Base-by-base conservation (phyloP, 2,797 vertebrate species). In the Xenops minutus region DNA sequence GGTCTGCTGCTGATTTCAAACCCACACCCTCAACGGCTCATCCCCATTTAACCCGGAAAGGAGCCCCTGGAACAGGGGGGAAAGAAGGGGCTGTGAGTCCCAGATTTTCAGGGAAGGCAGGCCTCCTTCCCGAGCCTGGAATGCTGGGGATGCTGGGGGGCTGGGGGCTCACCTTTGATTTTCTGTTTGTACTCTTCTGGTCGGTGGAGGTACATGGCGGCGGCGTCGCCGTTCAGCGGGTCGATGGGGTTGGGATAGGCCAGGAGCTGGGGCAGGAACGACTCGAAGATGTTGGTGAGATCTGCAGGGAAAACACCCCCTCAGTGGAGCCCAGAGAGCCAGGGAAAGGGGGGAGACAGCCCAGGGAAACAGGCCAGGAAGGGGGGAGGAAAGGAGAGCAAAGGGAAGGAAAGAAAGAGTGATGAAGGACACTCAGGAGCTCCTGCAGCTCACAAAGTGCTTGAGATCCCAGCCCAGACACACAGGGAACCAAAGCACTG, bases 111-210 rank as follows among this genome's bases (percentile, higher is more conserved):
- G 48, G 48, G 7, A 6, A 15, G 48, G 7, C 48, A 49, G 48
- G 24, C 46, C 46, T 7, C 46, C 12, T 26, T 49, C 48, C 48
- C 13, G 24, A 8, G 48, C 27, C 49, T 51, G 49, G 49, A 29
- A 29, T 11, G 16, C 3, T 8, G 14, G 49, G 49, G 29, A 51
- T 29, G 21, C 3, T 3, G 6, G 23, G 46, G 46, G 10, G 46
- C 10, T 12, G 54, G 18, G 41, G 55, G 3, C 36, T 41, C 94
- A 99, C 99, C 99, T 99, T 99, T 99, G 96, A 99, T 99, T 98
- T 99, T 99, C 98, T 99, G 99, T 98, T 99, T 99, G 96, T 99
- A 99, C 89, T 99, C 99, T 95, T 99, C 99, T 84, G 99, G 99
- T 95, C 99, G 98, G 97, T 99, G 99, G 87, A 99, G 98, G 98